Evolutionary conservation across 1,140 invertebrate genomes (phyloP).

Genomic region (Odontomachus brunneus): DNA sequence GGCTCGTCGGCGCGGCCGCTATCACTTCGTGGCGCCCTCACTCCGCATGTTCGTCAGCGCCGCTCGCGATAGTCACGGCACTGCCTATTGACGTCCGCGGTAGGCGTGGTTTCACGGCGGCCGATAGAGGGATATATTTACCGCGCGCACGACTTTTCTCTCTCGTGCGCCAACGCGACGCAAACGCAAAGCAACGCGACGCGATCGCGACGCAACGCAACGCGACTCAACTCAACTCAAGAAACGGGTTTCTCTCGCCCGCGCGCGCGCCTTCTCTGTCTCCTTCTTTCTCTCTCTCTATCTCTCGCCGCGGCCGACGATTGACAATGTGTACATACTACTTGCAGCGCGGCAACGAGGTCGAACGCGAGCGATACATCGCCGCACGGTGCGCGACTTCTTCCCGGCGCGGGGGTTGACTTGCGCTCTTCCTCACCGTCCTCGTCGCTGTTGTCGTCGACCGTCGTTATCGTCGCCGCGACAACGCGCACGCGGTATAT

Average conservation of each 20-base stretch:
- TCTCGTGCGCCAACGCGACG: conserved; percentile 59
- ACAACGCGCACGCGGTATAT: neutral
- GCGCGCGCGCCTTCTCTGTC: neutral
- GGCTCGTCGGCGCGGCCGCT: no score
- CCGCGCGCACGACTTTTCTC: conserved; percentile 80
- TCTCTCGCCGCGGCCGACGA: conserved; percentile 35
- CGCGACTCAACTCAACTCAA: no score
- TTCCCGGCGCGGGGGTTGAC: conserved; percentile 76
- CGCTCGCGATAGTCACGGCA: conserved; percentile 70
- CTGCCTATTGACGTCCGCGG: conserved; percentile 82
- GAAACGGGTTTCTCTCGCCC: no score
- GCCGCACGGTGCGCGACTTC: conserved; percentile 70
- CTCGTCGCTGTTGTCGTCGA: no score
- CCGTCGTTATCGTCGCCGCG: conserved; percentile 21
- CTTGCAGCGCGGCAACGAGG: conserved; percentile 51
- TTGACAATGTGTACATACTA: conserved; percentile 77
- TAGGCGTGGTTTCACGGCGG: conserved; percentile 77
- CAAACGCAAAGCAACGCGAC: conserved; percentile 17
- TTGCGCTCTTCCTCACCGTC: conserved; percentile 23
- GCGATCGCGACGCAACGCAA: neutral
- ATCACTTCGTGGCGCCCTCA: no score
- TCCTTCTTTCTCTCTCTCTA: neutral
- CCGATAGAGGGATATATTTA: conserved; percentile 83
- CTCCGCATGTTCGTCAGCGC: neutral
- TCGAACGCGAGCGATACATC: conserved; percentile 72